Evolutionary conservation across 2,113 vertebrate species (phyloP), one percentile per base, ranked within the genome.

Genomic region (Pelecanus crispus): DNA sequence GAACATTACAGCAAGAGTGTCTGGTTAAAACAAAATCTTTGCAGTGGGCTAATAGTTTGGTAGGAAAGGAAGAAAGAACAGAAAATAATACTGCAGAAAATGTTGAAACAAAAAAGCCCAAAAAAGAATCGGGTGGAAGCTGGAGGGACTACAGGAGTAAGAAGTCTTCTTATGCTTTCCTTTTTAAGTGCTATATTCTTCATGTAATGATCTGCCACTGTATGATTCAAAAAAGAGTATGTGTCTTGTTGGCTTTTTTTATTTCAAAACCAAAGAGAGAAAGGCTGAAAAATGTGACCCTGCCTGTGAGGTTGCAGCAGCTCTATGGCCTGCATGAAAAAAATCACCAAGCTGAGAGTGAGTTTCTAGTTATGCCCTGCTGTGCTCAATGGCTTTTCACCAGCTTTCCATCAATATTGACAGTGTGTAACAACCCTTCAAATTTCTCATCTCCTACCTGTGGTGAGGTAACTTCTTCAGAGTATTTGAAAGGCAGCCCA

Each of bases 401-500:
- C 29, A 71, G 24, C 72, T 70, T 80, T 86, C 72, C 80, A 88
- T 94, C 92, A 72, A 40, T 84, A 88, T 8, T 66, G 81, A 28
- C 90, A 32, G 34, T 36, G 49, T 79, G 65, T 59, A 95, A 93
- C 83, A 86, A 38, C 93, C 90, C 71, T 95, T 90, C 87, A 91
- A 79, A 96, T 96, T 96, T 86, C 94, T 79, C 58, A 86, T 94
- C 81, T 94, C 61, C 82, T 97, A 49, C 90, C 78, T 79, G 50
- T 80, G 72, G 86, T 71, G 92, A 82, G n/a, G 29, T 70, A 77
- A 70, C 44, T 74, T 92, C 82, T 90, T 75, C 50, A 70, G 73
- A 91, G 65, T 59, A 65, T 87, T 93, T 90, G 86, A 93, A 88
- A 93, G 49, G 11, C 79, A 87, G 52, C 9, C 87, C 85, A 77